A percentile compares a stretch with the other conserved stretches of the same genome.
phyloP scores from a whole-genome alignment of 2,797 vertebrate species.

The Denticeps clupeoides region DNA sequence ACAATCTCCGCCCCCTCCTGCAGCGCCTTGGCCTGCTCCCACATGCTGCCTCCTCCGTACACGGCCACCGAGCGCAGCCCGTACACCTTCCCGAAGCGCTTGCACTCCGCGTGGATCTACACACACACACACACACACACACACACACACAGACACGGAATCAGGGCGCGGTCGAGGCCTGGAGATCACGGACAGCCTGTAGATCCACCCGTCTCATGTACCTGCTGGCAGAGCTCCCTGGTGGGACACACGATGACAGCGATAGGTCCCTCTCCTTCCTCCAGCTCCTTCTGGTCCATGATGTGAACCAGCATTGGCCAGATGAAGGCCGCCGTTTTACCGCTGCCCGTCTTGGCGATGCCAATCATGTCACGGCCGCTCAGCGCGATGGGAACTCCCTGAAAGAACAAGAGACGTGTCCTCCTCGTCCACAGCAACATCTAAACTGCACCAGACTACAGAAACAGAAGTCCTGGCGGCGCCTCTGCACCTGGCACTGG shows the following conservation, averaged over 20 bases:
- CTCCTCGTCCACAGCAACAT: background rate
- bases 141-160: background rate
- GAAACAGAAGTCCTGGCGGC: constrained; percentile 7
- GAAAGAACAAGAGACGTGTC: background rate
- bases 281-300: constrained; percentile 96
- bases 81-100: constrained; percentile 94
- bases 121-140: background rate
- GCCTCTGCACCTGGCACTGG: constrained; percentile 80
- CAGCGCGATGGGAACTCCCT: constrained; percentile 93
- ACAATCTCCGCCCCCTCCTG: constrained; percentile 97
- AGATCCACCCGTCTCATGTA: too few relatives aligned
- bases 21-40: constrained; percentile 96
- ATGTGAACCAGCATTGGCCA: constrained; percentile 98
- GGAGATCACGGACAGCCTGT: too few relatives aligned
- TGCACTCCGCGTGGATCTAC: constrained; percentile 92
- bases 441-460: background rate
- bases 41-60: constrained; percentile 99
- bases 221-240: constrained; percentile 96
- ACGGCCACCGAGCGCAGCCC: constrained; percentile 93
- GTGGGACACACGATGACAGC: constrained; percentile 92
- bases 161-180: too few relatives aligned
- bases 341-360: constrained; percentile 96
- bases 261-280: constrained; percentile 88
- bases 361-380: constrained; percentile 97
- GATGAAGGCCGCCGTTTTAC: constrained; percentile 96